Percentiles rank a stretch among this genome's conserved stretches.
phyloP scores from a whole-genome alignment of 2,888 invertebrate species.

The Brachyptera putata region DNA sequence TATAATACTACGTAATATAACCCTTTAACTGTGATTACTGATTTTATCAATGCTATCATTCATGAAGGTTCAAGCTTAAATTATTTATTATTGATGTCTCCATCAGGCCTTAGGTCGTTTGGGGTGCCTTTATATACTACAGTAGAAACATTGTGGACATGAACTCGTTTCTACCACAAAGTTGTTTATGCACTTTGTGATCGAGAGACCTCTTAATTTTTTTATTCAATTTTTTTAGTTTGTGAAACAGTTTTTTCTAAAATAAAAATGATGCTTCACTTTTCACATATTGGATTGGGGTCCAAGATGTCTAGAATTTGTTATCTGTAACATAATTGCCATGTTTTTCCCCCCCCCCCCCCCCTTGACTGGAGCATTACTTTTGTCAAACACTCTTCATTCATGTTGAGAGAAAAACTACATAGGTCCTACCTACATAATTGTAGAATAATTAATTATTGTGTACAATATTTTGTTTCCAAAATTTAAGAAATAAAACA shows the following conservation, averaged over 20 bases:
- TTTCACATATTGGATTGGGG: neutral
- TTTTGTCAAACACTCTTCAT: conserved; percentile 10
- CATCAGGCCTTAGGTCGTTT: neutral
- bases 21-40: conserved; percentile 20
- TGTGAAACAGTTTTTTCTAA: neutral
- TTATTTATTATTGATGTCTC: conserved; percentile 7
- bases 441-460: conserved; percentile 1
- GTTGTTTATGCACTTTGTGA: neutral
- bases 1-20: neutral
- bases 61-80: conserved; percentile 15
- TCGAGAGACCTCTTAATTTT: neutral
- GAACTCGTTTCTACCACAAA: neutral
- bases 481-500: conserved; percentile 25
- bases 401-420: neutral
- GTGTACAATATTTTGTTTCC: conserved; percentile 26
- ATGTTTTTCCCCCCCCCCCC: neutral
- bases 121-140: neutral
- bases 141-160: neutral
- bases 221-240: neutral
- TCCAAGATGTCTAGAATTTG: neutral
- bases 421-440: neutral
- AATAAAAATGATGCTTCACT: conserved; percentile 3
- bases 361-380: neutral
- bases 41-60: conserved; percentile 17
- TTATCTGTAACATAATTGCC: neutral